Evolutionary conservation across 1,140 invertebrate species (phyloP), one percentile per base, ranked within the genome.

Genomic region (Ostrea denselamellosa): DNA sequence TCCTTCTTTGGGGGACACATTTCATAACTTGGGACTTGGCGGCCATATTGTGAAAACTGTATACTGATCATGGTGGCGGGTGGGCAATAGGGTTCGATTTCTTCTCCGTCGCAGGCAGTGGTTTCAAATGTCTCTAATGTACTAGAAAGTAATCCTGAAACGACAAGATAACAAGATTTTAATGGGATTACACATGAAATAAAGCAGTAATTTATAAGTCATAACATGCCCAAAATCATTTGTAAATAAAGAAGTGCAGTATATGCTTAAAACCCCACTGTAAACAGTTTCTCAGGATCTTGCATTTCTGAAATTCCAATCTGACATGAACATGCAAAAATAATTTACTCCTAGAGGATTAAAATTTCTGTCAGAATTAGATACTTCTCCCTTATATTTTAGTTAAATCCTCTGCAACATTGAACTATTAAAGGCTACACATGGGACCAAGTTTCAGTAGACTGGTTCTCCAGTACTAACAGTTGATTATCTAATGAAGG

Each of bases 101-200:
- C 96, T 92, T 98, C 97, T 85, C 97, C 97, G 93, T 98, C 97
- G 94, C 98, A 99, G 3, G 97, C 97, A 14, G 97, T 97, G 90
- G 97, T 96, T 94, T 98, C 97, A 95, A 98, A 98, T 83, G 97
- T 98, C 91, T 97, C 96, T 89, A 99, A 95, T 17, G 97, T 98
- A 71, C 97, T 97, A 92, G 97, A 97, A 90, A 98, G 96, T 85
- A 98, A 96, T 92, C 97, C 98, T 98, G 96, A 19, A 93, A 92
- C 0, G 82, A 54, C n/a, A 54, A 53, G 52, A 51, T 62, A 62
- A 19, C 56, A 0, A 44, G 34, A n/a, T 62, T 14, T 62, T 19
- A 62, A n/a, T 58, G 14, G 19, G 4, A 19, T 58, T 58, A 58
- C 14, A 58, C 19, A 19, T 58, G 14, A 58, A 19, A 19, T 14